Base-by-base conservation (phyloP, 2,113 vertebrate genomes). In the Acrocephalus kingi region DNA sequence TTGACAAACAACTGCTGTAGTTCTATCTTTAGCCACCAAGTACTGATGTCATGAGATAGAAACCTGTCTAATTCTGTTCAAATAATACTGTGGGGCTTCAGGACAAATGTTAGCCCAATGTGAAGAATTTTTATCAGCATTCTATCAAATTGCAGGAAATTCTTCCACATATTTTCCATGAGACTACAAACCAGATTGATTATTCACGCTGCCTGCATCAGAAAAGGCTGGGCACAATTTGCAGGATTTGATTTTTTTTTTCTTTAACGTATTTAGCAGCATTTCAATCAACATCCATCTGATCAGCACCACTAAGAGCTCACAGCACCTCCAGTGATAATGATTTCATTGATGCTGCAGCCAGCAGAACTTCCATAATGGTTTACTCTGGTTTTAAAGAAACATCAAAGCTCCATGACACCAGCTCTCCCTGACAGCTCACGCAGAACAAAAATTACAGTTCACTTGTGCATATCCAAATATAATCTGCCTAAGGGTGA, bases 401-500 rank as follows among this genome's bases (percentile, higher is more conserved):
- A 95, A 91, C 95, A 94, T 95, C 94, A 96, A 97, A 97, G 97
- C 93, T 54, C 83, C 69, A 7, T 39, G 95, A 95, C 74, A 92
- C 88, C 62, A 56, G 89, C 80, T 78, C 75, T 52, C 63, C 78
- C 84, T 94, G 95, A 95, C 90, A 88, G 94, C 94, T 97, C 97
- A 82, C 3, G 64, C 74, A 74, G 95, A 96, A 93, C 25, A 43
- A 51, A 95, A 91, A 91, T 33, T 61, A 82, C 15, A 94, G 68
- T 89, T 79, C 71, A 13, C 27, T 64, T 79, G 80, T 81, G 96
- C 93, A 83, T 85, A 94, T 67, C 97, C 97, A 97, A 96, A 97
- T 83, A 87, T 85, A 96, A 97, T 90, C 95, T 90, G 96, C 97
- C 97, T 97, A 94, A 97, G 97, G 96, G 96, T 94, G 96, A 97